Base-by-base conservation (phyloP, 2,888 invertebrate species). In the Acleris sparsana region DNA sequence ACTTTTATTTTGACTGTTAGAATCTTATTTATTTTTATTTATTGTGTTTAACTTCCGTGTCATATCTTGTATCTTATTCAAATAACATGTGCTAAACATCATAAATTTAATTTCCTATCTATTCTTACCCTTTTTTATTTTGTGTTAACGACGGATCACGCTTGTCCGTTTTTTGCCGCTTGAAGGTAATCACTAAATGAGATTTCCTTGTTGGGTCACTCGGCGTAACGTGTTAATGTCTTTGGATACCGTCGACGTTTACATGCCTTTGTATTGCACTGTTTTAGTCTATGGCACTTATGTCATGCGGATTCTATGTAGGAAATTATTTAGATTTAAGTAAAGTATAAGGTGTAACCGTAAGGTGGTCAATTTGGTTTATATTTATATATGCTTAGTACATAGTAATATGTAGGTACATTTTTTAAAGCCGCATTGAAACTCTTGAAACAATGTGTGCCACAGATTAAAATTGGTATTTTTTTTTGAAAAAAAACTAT, bases 161-260 rank as follows among this genome's bases (percentile, higher is more conserved):
- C 64, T 64, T 64, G 60, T 44, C 53, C 44, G 29, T 60, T 66
- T 66, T 66, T 62, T 62, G 17, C 57, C 17, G 25, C 33, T 61
- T 62, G 61, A 66, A 62, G 66, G 66, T 66, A 66, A 61, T 66
- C 61, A 66, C 57, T 39, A 66, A 66, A 62, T 62, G 53, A 51
- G 65, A 44, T 66, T 66, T 66, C 66, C 66, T 52, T 62, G 66
- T 57, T 56, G 60, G 33, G 13, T 16, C 60, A 18, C 51, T 20
- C 51, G 51, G 44, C 65, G 60, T 53, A 33, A 61, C 55, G 62
- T 57, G 52, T 57, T 66, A 46, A 66, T 52, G 55, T 59, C 39
- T 59, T 64, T 53, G 46, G 52, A 52, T 52, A 57, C 52, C 48
- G 49, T 16, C 55, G 51, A 22, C 18, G 33, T 61, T 52, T 39